Conservation (phyloP, 1,140 invertebrate species). For the Drosophila seguyi region DNA sequence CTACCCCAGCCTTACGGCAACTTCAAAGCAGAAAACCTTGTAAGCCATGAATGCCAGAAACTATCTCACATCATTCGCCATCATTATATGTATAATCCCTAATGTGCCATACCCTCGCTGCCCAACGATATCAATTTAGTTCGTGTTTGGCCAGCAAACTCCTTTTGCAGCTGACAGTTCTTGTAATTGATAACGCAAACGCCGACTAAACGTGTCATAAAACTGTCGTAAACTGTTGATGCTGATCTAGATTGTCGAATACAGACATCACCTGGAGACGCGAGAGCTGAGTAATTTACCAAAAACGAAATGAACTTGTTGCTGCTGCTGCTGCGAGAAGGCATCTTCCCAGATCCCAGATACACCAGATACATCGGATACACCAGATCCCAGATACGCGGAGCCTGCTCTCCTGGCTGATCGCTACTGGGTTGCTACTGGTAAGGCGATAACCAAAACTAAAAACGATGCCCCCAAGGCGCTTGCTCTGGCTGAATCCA, state of each 20-base stretch:
- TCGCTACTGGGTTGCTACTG: constrained; percentile 37
- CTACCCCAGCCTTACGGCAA: neutral
- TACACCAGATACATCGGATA: constrained; percentile 19
- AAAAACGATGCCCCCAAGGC: constrained; percentile 77
- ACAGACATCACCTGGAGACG: constrained; percentile 71
- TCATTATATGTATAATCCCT: constrained; percentile 22
- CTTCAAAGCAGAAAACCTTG: constrained; percentile 1
- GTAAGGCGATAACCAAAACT: constrained; percentile 77
- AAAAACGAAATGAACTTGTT: constrained; percentile 81
- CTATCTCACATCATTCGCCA: constrained; percentile 4
- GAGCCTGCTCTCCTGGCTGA: constrained; percentile 34
- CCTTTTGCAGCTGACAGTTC: constrained; percentile 72
- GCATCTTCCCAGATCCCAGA: constrained; percentile 52
- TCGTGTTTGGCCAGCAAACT: constrained; percentile 22
- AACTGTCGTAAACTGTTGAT: constrained; percentile 67
- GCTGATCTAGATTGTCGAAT: constrained; percentile 80
- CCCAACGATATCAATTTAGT: constrained; percentile 24
- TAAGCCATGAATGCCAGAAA: neutral
- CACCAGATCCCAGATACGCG: constrained; percentile 42
- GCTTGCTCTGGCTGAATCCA: constrained; percentile 62
- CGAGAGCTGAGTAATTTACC: constrained; percentile 68
- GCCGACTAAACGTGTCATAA: constrained; percentile 71
- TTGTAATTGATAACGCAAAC: constrained; percentile 73
- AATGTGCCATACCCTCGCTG: constrained; percentile 6
- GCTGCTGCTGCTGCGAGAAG: constrained; percentile 42